These are phyloP conservation scores for Acleris laterana DNA, from an alignment of 2,888 invertebrate species.

Conservation along the genomic window DNA sequence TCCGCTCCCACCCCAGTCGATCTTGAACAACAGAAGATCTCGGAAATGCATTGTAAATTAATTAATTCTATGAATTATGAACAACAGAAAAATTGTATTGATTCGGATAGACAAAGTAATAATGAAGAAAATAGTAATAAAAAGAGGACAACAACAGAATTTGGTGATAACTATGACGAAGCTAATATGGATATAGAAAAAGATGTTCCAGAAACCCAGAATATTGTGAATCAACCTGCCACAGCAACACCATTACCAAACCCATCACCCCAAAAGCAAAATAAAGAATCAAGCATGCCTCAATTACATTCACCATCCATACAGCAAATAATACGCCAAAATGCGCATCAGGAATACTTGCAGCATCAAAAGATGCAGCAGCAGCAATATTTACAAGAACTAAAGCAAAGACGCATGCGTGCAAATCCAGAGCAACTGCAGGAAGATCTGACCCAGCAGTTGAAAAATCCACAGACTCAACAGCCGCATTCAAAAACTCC, in stretches of 20 bases:
- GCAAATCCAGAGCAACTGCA: not conserved
- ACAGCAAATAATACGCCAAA: not conserved
- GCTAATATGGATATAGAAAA: not conserved
- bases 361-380: not conserved
- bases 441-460: not conserved
- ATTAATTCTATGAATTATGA: not conserved
- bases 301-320: no score
- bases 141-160: not conserved
- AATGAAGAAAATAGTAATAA: not conserved
- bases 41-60: no score
- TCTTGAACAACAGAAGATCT: no score
- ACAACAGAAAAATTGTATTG: not conserved
- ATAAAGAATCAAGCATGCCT: no score
- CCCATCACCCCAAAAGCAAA: not conserved
- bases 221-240: not conserved
- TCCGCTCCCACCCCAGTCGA: not conserved
- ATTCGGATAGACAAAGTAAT: not conserved
- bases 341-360: not conserved
- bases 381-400: not conserved
- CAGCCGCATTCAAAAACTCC: not conserved
- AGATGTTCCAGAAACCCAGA: not conserved
- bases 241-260: not conserved
- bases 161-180: not conserved
- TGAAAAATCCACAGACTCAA: not conserved
- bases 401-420: not conserved